These are phyloP conservation scores for Urophycis tenuis DNA, from an alignment of 2,797 vertebrate species.

Conservation along the genomic window DNA sequence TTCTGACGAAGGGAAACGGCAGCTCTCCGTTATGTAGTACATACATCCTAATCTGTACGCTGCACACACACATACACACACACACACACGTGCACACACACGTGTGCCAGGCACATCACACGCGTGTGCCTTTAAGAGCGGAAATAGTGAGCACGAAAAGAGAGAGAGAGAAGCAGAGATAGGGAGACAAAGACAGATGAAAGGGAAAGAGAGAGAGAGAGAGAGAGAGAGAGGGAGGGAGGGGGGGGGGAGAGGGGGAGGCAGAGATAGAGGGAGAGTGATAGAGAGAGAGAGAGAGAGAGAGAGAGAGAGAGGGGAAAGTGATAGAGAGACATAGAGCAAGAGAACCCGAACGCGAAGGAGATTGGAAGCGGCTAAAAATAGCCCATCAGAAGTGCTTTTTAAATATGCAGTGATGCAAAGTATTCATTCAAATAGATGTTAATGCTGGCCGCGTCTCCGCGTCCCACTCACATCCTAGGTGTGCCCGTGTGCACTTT, in stretches of 20 bases:
- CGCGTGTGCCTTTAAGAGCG: conserved; percentile 61
- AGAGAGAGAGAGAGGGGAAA: neutral
- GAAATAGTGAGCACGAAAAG: conserved; percentile 51
- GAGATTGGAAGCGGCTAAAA: conserved; percentile 67
- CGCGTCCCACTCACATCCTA: neutral
- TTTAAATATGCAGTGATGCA: conserved; percentile 58
- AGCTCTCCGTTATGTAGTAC: neutral
- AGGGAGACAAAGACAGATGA: neutral
- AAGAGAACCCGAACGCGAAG: conserved; percentile 15
- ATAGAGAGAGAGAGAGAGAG: neutral
- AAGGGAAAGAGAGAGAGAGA: neutral
- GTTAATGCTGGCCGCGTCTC: conserved; percentile 41
- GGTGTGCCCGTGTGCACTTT: conserved; percentile 4
- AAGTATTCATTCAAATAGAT: conserved; percentile 30
- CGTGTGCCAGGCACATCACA: too few relatives aligned
- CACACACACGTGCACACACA: too few relatives aligned
- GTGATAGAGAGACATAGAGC: neutral
- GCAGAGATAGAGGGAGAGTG: neutral
- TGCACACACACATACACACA: too few relatives aligned
- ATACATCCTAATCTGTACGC: conserved; percentile 10
- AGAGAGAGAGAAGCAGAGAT: conserved; percentile 12
- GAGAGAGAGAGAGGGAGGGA: neutral
- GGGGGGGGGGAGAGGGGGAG: too few relatives aligned
- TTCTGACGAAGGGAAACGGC: conserved; percentile 2
- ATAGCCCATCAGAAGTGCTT: conserved; percentile 68